Evolutionary conservation across 2,113 vertebrate genomes (phyloP).

Genomic region (Arvicanthis niloticus): DNA sequence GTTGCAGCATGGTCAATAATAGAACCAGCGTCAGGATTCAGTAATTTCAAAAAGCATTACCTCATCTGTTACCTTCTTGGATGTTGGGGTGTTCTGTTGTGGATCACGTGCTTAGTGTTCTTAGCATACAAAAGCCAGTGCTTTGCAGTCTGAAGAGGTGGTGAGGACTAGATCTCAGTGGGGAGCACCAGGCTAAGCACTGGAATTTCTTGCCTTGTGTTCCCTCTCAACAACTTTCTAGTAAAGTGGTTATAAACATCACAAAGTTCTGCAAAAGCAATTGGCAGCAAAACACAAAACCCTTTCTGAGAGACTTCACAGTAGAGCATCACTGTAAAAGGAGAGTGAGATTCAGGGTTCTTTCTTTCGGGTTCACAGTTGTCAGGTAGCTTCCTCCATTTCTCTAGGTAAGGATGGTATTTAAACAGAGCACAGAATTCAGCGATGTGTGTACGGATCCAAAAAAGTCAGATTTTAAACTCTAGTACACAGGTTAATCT

Average conservation of each 20-base stretch:
- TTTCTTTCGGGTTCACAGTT: background rate
- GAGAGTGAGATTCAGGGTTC: background rate
- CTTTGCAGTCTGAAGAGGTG: background rate
- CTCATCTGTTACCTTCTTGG: background rate
- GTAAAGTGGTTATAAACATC: background rate
- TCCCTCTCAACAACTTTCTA: slow-evolving; percentile 37
- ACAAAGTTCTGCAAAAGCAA: background rate
- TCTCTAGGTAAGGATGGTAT: background rate
- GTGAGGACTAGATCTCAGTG: background rate
- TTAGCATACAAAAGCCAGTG: slow-evolving; percentile 21
- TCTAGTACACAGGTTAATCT: slow-evolving; percentile 56
- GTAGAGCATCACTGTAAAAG: background rate
- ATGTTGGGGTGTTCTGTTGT: background rate
- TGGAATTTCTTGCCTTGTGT: background rate
- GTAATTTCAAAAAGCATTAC: background rate
- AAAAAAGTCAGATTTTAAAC: slow-evolving; percentile 54
- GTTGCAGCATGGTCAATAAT: background rate
- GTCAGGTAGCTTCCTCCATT: background rate
- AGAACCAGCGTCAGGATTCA: background rate
- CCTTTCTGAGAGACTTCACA: background rate
- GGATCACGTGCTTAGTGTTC: slow-evolving; percentile 52
- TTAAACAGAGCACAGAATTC: slow-evolving; percentile 67
- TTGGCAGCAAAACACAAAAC: background rate
- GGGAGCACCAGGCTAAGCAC: background rate
- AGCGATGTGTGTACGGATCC: background rate